Evolutionary conservation across 2,888 invertebrate genomes (phyloP), one percentile per base, ranked within the genome.

Genomic region (Rhabditophanes sp.): DNA sequence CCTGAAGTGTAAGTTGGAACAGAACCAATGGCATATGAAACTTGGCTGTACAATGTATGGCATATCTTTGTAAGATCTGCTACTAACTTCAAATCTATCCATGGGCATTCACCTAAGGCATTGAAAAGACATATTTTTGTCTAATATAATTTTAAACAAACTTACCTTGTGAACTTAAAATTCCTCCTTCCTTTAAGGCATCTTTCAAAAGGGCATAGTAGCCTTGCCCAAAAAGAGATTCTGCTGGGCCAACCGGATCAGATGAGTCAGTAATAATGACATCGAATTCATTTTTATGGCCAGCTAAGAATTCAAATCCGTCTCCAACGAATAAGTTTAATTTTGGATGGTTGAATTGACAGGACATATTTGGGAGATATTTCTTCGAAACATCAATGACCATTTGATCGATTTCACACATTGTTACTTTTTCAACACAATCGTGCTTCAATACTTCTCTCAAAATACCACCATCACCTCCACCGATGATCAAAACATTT

Each of bases 221-320:
- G 37, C 77, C 75, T 58, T 80, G 77, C 64, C 80, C 75, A 65
- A 82, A 83, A 8, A 79, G 67, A 18, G 72, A 72, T 35, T 73
- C 73, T 0, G 78, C 78, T 19, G 78, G 78, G 73, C 90, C 93
- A 18, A 90, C 75, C 1, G 93, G 93, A 71, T 96, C 96, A 24
- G 88, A 87, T 45, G 88, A 88, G 66, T 96, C 96, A 0, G 93
- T 96, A 35, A 96, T 88, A 46, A 96, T 87, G 25, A 96, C 82
- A 69, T 96, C 96, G 66, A 84, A 96, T 67, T 81, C 78, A 24
- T 52, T 44, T 40, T 73, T 73, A 64, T 87, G 71, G 32, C 79
- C 75, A 57, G 79, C 78, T 76, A 96, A 79, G 67, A 82, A 96
- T 52, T 85, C 79, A 64, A 87, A 85, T 0, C 96, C 96, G 67